A percentile compares a stretch with the other conserved stretches of the same genome.
Evolutionary conservation across 2,888 invertebrate genomes (phyloP).

Genomic region (Dinocampus coccinellae): DNA sequence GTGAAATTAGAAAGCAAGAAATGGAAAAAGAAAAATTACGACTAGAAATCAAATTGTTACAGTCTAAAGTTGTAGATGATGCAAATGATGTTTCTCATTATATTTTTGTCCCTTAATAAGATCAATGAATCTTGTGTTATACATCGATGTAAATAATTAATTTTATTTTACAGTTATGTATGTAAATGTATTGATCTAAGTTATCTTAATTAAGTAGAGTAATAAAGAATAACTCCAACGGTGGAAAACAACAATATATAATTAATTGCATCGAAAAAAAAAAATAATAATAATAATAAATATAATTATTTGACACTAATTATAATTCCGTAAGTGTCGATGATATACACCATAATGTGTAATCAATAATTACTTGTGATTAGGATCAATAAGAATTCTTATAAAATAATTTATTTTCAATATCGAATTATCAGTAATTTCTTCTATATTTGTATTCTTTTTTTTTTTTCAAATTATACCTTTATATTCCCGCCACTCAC

Average conservation of each 20-base stretch:
- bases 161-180: background rate
- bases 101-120: conserved; percentile 62
- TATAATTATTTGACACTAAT: background rate
- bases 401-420: conserved; percentile 28
- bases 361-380: background rate
- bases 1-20: conserved; percentile 60
- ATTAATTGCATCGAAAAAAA: too few relatives aligned
- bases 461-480: background rate
- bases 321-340: background rate
- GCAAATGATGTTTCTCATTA: conserved; percentile 64
- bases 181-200: background rate
- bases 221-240: too few relatives aligned
- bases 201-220: background rate
- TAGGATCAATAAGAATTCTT: background rate
- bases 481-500: background rate
- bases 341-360: background rate
- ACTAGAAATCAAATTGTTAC: conserved; percentile 62
- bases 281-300: background rate
- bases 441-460: background rate
- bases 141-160: conserved; percentile 6
- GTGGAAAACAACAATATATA: too few relatives aligned
- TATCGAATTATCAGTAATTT: background rate
- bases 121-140: background rate
- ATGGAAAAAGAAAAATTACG: conserved; percentile 63
- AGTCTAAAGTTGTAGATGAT: conserved; percentile 63